Evolutionary conservation across 2,797 vertebrate species (phyloP).

Genomic region (Epinephelus coioides): DNA sequence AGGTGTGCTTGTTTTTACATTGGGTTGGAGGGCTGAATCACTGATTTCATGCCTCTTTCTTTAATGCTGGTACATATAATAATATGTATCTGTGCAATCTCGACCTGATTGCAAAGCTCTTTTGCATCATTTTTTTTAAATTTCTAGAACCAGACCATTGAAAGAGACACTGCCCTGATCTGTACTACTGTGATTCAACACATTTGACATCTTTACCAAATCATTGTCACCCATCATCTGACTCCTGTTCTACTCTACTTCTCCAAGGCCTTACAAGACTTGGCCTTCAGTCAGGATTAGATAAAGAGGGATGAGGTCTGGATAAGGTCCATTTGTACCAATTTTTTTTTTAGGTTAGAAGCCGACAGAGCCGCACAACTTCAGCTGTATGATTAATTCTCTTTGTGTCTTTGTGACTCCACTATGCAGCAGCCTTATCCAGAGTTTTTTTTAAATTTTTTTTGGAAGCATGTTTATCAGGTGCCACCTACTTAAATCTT

Average conservation of each 20-base stretch:
- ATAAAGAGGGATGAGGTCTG: slow-evolving; percentile 39
- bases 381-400: slow-evolving; percentile 22
- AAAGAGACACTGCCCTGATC: neutral
- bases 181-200: slow-evolving; percentile 3
- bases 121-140: slow-evolving; percentile 4
- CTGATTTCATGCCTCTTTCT: neutral
- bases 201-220: neutral
- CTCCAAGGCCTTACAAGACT: slow-evolving; percentile 46
- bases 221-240: slow-evolving; percentile 45
- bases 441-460: neutral
- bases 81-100: slow-evolving; percentile 1
- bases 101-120: neutral
- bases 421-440: slow-evolving; percentile 57
- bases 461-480: neutral
- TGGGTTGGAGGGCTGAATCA: neutral
- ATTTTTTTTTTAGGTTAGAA: neutral
- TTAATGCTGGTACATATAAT: neutral
- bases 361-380: slow-evolving; percentile 10
- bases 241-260: slow-evolving; percentile 41
- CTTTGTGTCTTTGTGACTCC: slow-evolving; percentile 24
- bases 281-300: slow-evolving; percentile 34
- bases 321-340: slow-evolving; percentile 3
- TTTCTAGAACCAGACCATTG: slow-evolving; percentile 12
- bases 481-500: neutral
- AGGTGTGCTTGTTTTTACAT: neutral